These are phyloP conservation scores for Epizoanthus ramosus DNA, from an alignment of 92 coral and sea anemone species.

Conservation along the genomic window DNA sequence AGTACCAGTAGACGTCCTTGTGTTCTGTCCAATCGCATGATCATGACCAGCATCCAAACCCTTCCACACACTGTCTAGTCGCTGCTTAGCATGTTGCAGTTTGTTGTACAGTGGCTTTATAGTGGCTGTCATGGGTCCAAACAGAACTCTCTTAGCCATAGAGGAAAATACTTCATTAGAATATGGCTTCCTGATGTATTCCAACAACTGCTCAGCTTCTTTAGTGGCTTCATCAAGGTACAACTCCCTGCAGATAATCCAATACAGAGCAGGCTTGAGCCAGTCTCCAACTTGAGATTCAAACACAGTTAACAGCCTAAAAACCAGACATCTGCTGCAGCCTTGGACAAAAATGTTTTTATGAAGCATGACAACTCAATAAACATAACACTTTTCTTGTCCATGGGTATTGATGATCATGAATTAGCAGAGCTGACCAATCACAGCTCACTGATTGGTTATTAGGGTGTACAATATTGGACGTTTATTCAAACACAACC, in stretches of 20 bases:
- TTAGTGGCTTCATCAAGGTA: conserved; percentile 71
- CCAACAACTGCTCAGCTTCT: conserved; percentile 74
- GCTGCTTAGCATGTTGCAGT: conserved; percentile 67
- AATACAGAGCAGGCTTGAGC: neutral
- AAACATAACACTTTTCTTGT: too few relatives aligned
- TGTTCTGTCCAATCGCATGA: neutral
- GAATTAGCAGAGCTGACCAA: too few relatives aligned
- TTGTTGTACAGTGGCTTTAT: conserved; percentile 70
- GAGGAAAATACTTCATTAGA: conserved; percentile 64
- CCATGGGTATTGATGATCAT: too few relatives aligned
- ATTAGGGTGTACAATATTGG: too few relatives aligned
- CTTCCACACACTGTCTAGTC: conserved; percentile 75
- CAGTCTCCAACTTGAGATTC: too few relatives aligned
- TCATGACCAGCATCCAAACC: conserved; percentile 43
- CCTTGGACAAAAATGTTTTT: too few relatives aligned
- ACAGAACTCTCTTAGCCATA: conserved; percentile 74
- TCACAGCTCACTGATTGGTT: too few relatives aligned
- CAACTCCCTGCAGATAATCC: conserved; percentile 52
- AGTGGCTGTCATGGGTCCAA: conserved; percentile 72
- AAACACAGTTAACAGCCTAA: too few relatives aligned
- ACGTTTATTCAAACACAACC: too few relatives aligned
- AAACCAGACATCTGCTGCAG: too few relatives aligned
- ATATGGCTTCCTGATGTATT: conserved; percentile 70
- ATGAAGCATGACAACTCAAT: too few relatives aligned
- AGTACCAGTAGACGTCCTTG: neutral